Evolutionary conservation across 2,113 vertebrate species (phyloP).

Genomic region (Muntiacus reevesi): DNA sequence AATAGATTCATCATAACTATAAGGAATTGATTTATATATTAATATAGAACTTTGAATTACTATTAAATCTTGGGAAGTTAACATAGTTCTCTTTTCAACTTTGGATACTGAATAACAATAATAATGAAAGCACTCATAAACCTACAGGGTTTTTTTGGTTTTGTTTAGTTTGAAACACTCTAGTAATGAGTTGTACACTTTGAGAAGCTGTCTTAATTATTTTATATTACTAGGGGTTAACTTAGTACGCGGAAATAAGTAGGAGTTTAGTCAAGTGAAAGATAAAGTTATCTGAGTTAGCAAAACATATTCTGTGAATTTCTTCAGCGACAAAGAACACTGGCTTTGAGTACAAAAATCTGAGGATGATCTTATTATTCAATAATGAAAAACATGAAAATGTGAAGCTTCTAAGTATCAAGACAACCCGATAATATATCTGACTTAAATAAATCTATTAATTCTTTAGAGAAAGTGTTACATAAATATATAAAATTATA

Average conservation of each 20-base stretch:
- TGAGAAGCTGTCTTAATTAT: background rate
- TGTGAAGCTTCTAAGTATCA: background rate
- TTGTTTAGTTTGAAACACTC: background rate
- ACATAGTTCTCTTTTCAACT: slow-evolving; percentile 2
- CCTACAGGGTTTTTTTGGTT: background rate
- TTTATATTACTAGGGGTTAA: background rate
- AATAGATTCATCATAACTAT: background rate
- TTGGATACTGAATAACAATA: background rate
- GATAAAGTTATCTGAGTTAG: background rate
- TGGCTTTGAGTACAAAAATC: background rate
- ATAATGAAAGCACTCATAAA: background rate
- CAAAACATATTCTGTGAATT: background rate
- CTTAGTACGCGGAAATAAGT: slow-evolving; percentile 7
- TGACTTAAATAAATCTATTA: slow-evolving; percentile 1
- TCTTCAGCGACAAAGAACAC: background rate
- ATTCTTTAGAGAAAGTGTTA: slow-evolving; percentile 19
- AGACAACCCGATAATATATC: background rate
- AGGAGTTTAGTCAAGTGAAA: background rate
- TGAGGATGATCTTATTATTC: slow-evolving; percentile 1
- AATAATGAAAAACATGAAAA: slow-evolving; percentile 18
- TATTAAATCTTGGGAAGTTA: background rate
- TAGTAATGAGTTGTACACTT: background rate
- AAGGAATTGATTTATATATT: background rate
- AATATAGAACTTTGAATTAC: background rate
- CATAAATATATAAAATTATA: slow-evolving; percentile 14